Base-by-base conservation (phyloP, 2,888 invertebrate species). In the Drosophila lacicola region DNA sequence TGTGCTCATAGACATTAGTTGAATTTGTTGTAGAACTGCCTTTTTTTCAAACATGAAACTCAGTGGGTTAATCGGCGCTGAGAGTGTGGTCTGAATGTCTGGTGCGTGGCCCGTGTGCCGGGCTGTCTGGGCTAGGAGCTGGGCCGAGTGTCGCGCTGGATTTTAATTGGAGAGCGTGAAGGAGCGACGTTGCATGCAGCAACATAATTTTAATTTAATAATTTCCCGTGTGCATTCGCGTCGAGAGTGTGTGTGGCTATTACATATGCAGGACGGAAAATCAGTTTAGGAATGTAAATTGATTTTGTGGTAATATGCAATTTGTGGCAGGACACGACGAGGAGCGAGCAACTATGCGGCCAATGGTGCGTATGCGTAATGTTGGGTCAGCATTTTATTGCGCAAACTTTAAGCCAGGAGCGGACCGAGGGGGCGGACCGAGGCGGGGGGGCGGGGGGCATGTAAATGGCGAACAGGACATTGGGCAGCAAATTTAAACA, bases 121-220 rank as follows among this genome's bases (percentile, higher is more conserved):
- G 34, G 36, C 39, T n/a, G 17, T 17, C 49, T 41, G 21, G 19
- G 34, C 47, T 50, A 8, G 3, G 17, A n/a, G 45, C 4, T 33
- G 36, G 45, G 36, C 14, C 25, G 53, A 56, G 68, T 76, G 77
- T 76, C 64, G 73, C 66, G 68, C 44, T 44, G 67, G 58, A 47
- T 75, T 82, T 77, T 86, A 88, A 83, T 88, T 83, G 85, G 71
- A 67, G 70, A 71, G 61, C 69, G 70, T 51, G 62, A 69, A 81
- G 78, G 67, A 78, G 67, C 74, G 17, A 17, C 17, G 57, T 80
- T 66, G 78, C 79, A 82, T 80, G 80, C 71, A 74, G 73, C 50
- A 80, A 76, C 87, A 84, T 88, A 84, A 88, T 84, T 88, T 86
- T 86, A 84, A 84, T 88, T 84, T 84, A 84, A 88, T 84, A 83